Evolutionary conservation across 2,113 vertebrate genomes (phyloP).

Genomic region (Cercopithecus mona): DNA sequence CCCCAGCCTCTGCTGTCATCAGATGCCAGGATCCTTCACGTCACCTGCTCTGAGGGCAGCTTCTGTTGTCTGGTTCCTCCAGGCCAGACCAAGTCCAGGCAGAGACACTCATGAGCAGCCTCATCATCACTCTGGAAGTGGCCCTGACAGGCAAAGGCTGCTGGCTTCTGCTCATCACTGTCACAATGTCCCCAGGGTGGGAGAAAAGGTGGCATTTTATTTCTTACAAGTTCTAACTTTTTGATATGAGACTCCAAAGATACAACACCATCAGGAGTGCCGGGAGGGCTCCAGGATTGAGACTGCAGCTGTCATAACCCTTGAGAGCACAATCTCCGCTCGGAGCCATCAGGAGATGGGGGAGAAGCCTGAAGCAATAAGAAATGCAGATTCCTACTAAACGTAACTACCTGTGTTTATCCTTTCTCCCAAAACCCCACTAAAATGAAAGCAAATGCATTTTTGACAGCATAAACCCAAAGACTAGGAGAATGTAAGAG

Average conservation of each 20-base stretch:
- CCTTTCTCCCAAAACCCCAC: neutral
- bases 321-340: neutral
- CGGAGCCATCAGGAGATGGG: neutral
- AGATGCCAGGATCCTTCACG: neutral
- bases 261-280: neutral
- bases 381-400: neutral
- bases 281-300: accelerated
- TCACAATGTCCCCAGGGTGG: neutral
- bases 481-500: constrained; percentile 6
- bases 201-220: neutral
- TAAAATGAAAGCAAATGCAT: neutral
- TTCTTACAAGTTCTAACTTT: constrained; percentile 4
- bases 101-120: neutral
- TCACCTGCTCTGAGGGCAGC: neutral
- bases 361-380: neutral
- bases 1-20: neutral
- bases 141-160: neutral
- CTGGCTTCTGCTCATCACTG: neutral
- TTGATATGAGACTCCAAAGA: neutral
- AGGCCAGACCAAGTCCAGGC: neutral
- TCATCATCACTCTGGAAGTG: neutral
- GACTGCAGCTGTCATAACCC: neutral
- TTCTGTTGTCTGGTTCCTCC: neutral
- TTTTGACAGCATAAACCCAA: constrained; percentile 42
- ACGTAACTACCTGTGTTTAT: neutral